A percentile compares a stretch with the other conserved stretches of the same genome.
These are phyloP conservation scores for Ellobius talpinus DNA, from an alignment of 2,113 vertebrate genomes.

Conservation along the genomic window DNA sequence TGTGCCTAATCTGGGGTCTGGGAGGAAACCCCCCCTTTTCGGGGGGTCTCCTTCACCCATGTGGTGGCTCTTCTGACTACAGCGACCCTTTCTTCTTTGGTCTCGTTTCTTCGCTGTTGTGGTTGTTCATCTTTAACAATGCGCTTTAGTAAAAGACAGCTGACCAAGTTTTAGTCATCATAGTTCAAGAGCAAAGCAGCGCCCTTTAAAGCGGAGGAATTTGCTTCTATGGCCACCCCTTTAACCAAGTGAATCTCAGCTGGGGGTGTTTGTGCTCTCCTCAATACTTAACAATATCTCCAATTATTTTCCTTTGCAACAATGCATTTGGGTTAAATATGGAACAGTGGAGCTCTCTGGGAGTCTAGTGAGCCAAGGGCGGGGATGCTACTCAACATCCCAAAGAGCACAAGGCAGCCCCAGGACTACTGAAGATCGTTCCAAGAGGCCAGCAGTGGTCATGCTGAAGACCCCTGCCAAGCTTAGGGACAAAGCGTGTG, in stretches of 20 bases:
- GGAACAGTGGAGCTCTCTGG: neutral
- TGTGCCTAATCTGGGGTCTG: neutral
- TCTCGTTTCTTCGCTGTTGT: neutral
- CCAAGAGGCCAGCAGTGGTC: neutral
- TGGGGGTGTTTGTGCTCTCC: neutral
- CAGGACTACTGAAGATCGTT: neutral
- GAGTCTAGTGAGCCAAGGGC: neutral
- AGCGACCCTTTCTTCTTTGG: neutral
- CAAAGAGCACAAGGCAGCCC: neutral
- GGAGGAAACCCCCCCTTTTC: neutral
- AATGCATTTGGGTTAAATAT: neutral
- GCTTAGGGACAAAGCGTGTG: neutral
- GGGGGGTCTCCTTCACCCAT: neutral
- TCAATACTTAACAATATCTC: neutral
- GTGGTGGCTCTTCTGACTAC: neutral
- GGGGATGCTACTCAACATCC: neutral
- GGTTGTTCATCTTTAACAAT: constrained; percentile 41
- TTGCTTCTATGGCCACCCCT: neutral
- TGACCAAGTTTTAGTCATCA: neutral
- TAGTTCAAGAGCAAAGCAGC: neutral
- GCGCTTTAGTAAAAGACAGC: neutral
- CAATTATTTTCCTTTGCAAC: neutral
- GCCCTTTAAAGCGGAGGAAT: neutral
- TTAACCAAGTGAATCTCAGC: neutral
- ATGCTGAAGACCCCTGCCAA: neutral